Evolutionary conservation across 2,797 vertebrate genomes (phyloP).

Genomic region (Enteromius unitaeniatus): DNA sequence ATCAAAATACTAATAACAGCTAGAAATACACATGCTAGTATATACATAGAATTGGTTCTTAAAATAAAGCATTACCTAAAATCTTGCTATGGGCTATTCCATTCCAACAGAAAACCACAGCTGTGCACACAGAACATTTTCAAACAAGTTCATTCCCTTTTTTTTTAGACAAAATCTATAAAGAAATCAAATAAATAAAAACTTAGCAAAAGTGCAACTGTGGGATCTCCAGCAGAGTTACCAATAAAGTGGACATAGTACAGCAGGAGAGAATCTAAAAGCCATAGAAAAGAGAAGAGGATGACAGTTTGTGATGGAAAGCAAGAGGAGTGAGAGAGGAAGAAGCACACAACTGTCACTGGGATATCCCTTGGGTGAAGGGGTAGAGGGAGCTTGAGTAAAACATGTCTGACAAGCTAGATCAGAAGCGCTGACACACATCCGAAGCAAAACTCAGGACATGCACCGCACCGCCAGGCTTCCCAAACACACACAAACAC

Average conservation of each 20-base stretch:
- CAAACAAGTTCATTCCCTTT: neutral
- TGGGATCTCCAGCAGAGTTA: neutral
- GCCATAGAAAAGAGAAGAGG: slow-evolving; percentile 6
- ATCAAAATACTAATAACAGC: neutral
- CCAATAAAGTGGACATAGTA: slow-evolving; percentile 19
- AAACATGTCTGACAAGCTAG: slow-evolving; percentile 79
- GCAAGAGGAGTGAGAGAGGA: slow-evolving; percentile 32
- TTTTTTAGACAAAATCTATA: slow-evolving; percentile 9
- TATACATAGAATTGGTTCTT: neutral
- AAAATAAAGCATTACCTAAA: neutral
- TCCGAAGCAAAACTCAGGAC: slow-evolving; percentile 68
- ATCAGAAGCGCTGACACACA: slow-evolving; percentile 77
- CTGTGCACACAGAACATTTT: neutral
- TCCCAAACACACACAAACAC: slow-evolving; percentile 60
- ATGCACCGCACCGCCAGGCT: slow-evolving; percentile 53
- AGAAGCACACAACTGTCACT: slow-evolving; percentile 73
- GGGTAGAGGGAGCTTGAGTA: slow-evolving; percentile 66
- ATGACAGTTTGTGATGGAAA: slow-evolving; percentile 56
- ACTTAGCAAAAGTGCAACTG: neutral
- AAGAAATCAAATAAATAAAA: neutral
- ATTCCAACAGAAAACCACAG: neutral
- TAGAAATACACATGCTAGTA: neutral
- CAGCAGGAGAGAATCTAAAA: slow-evolving; percentile 32
- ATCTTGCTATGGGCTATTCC: neutral
- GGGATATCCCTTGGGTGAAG: slow-evolving; percentile 71